Evolutionary conservation across 2,888 invertebrate genomes (phyloP), one percentile per base, ranked within the genome.

Genomic region (Sphaerophoria taeniata): DNA sequence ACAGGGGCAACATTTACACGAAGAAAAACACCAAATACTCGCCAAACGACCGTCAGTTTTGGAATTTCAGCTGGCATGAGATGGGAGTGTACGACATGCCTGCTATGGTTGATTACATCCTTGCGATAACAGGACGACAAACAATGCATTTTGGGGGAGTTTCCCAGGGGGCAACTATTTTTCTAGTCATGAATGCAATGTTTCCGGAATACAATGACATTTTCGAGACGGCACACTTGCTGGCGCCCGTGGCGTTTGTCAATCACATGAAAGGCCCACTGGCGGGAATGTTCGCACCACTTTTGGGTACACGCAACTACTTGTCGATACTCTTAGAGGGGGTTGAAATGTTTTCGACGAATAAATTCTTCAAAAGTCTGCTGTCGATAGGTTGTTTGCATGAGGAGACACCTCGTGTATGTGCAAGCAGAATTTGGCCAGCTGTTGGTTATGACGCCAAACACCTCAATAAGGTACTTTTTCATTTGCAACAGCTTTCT

Each of bases 241-340:
- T 91, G 81, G 92, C 91, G 0, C 91, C 91, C 0, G 91, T 91
- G 6, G 91, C 90, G 14, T 91, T 90, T 72, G 90, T 91, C 24
- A 90, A 90, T 72, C 90, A 91, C 56, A 90, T 90, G 1, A 91
- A 89, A 58, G 90, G 90, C 31, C 89, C 96, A 0, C 70, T 97
- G 72, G 91, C 91, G 43, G 92, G 93, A 82, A 92, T 95, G 56
- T 89, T 97, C 9, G 95, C 96, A 0, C 95, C 95, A 6, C 79
- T 91, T 11, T 76, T 91, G 82, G 91, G 91, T 0, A 91, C 91
- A 0, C 88, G 90, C 4, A 91, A 91, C 70, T 91, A 91, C 77
- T 87, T 91, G 33, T 90, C 92, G 4, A 90, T 90, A 56, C 87
- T 90, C 83, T 87, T 91, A 39, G 92, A 91, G 80, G 89, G 89